A percentile compares a stretch with the other conserved stretches of the same genome.
Evolutionary conservation across 2,113 vertebrate genomes (phyloP).

Genomic region (Fulmarus glacialis): DNA sequence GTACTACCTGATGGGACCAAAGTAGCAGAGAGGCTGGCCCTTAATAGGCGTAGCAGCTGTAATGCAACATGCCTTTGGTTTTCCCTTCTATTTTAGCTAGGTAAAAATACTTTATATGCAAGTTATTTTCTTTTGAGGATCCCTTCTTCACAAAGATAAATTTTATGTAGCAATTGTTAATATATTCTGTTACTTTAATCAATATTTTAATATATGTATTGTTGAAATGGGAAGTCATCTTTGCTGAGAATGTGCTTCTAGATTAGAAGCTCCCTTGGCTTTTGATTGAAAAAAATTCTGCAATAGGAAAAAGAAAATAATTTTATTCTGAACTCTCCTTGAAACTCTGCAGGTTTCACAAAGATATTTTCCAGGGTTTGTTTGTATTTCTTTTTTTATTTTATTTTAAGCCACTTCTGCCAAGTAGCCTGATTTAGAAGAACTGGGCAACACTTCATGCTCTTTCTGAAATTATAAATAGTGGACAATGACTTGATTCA

Average conservation of each 20-base stretch:
- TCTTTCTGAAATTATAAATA: neutral
- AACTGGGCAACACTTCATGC: neutral
- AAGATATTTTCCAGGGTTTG: neutral
- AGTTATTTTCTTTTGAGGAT: neutral
- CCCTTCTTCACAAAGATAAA: neutral
- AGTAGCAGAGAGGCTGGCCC: neutral
- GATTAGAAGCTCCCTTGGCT: neutral
- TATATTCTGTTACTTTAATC: neutral
- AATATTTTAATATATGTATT: neutral
- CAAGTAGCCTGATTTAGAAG: neutral
- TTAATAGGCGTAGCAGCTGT: neutral
- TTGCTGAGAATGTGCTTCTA: neutral
- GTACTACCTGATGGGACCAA: slow-evolving; percentile 5
- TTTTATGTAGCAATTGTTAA: neutral
- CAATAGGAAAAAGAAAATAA: neutral
- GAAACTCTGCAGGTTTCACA: neutral
- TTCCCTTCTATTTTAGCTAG: neutral
- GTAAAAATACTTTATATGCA: neutral
- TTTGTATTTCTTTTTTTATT: neutral
- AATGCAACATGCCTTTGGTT: neutral
- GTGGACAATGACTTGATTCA: neutral
- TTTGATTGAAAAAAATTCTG: neutral
- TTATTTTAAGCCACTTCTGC: neutral
- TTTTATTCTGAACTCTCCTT: neutral
- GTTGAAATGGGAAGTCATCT: neutral